Conservation (phyloP, 2,888 invertebrate species). For the Bombylius discolor region DNA sequence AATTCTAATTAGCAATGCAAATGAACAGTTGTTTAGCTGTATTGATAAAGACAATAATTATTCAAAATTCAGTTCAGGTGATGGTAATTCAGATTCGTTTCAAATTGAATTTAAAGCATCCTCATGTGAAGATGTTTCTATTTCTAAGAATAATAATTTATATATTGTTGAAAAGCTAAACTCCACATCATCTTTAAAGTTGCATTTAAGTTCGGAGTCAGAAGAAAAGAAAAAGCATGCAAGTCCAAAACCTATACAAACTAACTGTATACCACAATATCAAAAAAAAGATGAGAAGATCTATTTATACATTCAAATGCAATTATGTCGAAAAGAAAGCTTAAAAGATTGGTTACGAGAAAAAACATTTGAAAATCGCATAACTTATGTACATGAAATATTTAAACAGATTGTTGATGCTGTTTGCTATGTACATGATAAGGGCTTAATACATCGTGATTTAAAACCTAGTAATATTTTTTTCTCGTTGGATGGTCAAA, state of each 20-base stretch:
- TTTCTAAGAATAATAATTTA: neutral
- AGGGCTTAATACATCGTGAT: conserved; percentile 90
- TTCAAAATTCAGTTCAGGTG: too few species aligned
- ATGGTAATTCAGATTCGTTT: conserved; percentile 32
- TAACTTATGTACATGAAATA: conserved; percentile 46
- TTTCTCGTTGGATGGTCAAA: conserved; percentile 76
- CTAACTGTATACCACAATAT: conserved; percentile 11
- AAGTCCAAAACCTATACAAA: conserved; percentile 21
- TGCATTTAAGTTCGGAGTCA: conserved; percentile 6
- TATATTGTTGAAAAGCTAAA: too few species aligned
- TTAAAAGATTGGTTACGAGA: conserved; percentile 79
- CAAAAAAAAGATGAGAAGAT: conserved; percentile 38
- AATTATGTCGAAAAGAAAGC: conserved; percentile 78
- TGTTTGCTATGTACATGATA: conserved; percentile 88
- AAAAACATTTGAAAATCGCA: conserved; percentile 39
- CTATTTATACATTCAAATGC: conserved; percentile 96
- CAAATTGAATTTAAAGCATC: conserved; percentile 34
- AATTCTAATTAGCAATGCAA: too few species aligned
- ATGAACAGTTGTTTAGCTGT: too few species aligned
- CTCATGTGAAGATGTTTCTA: conserved; percentile 9
- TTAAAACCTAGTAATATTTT: conserved; percentile 91
- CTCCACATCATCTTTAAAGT: conserved; percentile 9
- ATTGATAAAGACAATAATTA: too few species aligned
- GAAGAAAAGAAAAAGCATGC: conserved; percentile 12
- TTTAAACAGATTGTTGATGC: conserved; percentile 88